Conservation (phyloP, 2,888 invertebrate genomes). For the Ochropleura plecta region DNA sequence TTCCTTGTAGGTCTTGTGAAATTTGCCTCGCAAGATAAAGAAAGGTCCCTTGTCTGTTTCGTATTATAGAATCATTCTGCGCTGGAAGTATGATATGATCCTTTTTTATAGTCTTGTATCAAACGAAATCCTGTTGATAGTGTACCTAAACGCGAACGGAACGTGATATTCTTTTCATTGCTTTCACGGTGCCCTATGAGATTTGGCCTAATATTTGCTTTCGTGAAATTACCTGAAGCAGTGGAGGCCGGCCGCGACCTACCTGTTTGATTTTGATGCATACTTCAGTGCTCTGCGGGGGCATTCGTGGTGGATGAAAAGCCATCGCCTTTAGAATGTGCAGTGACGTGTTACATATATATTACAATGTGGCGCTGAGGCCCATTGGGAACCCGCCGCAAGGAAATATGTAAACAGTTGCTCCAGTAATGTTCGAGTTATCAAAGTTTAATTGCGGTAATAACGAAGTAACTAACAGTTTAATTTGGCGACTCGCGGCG, state of each 20-base stretch:
- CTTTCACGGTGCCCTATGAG: constrained; percentile 81
- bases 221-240: constrained; percentile 85
- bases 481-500: constrained; percentile 84
- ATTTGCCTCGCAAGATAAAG: constrained; percentile 89
- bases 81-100: constrained; percentile 84
- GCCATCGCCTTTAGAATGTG: constrained; percentile 69
- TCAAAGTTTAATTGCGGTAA: constrained; percentile 87
- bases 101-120: constrained; percentile 81
- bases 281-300: constrained; percentile 82
- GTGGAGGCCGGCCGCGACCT: constrained; percentile 78
- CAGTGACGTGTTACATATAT: constrained; percentile 59
- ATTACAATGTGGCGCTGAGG: constrained; percentile 46
- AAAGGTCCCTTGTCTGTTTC: constrained; percentile 88
- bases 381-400: constrained; percentile 40
- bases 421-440: constrained; percentile 77
- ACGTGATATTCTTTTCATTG: constrained; percentile 83
- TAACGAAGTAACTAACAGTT: constrained; percentile 87
- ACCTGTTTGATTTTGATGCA: constrained; percentile 89
- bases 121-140: constrained; percentile 75
- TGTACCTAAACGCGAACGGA: constrained; percentile 74
- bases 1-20: constrained; percentile 86
- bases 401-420: constrained; percentile 65
- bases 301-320: constrained; percentile 76
- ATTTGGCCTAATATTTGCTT: constrained; percentile 87
- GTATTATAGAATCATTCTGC: constrained; percentile 84